Evolutionary conservation across 2,113 vertebrate species (phyloP).

Genomic region (Oxyura jamaicensis): DNA sequence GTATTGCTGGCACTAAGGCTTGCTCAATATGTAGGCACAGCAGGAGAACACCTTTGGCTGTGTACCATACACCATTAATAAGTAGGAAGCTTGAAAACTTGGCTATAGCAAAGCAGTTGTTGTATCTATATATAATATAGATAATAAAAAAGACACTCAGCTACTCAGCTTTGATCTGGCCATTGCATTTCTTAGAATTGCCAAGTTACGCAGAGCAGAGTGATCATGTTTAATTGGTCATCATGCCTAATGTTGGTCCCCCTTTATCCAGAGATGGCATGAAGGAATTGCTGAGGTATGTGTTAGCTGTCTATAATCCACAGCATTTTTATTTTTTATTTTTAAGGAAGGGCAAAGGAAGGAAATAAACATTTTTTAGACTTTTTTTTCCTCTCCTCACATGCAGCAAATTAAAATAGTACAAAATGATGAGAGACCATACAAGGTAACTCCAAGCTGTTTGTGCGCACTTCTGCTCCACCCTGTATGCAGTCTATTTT

Average conservation of each 20-base stretch:
- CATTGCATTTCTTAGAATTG: not conserved
- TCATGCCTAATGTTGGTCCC: not conserved
- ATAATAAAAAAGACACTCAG: not conserved
- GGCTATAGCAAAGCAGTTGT: not conserved
- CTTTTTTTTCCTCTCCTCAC: not conserved
- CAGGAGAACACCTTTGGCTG: not conserved
- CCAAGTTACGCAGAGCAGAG: not conserved
- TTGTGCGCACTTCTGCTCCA: not conserved
- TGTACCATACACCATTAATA: conserved; percentile 1
- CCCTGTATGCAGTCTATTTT: not conserved
- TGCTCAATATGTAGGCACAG: not conserved
- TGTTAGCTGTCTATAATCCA: conserved; percentile 34
- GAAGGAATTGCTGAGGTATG: conserved; percentile 35
- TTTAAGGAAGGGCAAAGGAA: conserved; percentile 55
- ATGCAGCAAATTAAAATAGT: conserved; percentile 19
- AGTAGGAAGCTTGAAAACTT: conserved; percentile 21
- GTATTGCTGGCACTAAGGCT: not conserved
- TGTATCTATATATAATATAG: not conserved
- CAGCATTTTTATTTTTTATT: not conserved
- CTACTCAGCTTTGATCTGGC: conserved; percentile 1
- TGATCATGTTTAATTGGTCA: not conserved
- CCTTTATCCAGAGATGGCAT: not conserved
- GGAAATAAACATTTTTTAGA: conserved; percentile 25
- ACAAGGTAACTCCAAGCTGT: conserved; percentile 14
- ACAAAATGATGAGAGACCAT: not conserved